Percentiles rank a stretch among this genome's conserved stretches.
phyloP scores from a whole-genome alignment of 1,140 invertebrate genomes.

The Drosophila repletoides region DNA sequence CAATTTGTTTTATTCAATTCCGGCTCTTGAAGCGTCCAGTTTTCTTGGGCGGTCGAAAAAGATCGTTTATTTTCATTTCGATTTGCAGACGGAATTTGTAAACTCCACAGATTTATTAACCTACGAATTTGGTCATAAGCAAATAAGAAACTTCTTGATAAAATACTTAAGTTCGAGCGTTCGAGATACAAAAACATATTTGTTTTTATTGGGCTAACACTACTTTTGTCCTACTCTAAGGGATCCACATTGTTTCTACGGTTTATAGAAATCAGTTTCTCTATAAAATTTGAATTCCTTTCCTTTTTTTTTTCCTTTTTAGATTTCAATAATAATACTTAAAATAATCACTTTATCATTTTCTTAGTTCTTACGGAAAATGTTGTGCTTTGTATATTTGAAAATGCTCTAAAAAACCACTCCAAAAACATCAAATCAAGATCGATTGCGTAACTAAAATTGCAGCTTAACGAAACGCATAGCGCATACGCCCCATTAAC shows the following conservation, averaged over 20 bases:
- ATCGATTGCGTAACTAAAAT: constrained; percentile 50
- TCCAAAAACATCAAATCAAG: constrained; percentile 10
- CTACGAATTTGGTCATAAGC: constrained; percentile 2
- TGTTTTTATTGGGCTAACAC: too few species aligned
- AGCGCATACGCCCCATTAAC: constrained; percentile 46
- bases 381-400: too few species aligned
- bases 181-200: too few species aligned
- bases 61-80: constrained; percentile 66
- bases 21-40: background rate
- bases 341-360: too few species aligned
- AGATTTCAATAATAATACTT: too few species aligned
- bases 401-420: background rate
- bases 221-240: too few species aligned
- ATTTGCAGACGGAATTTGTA: constrained; percentile 28
- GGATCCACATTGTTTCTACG: too few species aligned
- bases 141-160: background rate
- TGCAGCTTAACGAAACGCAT: constrained; percentile 28
- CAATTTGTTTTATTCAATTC: constrained; percentile 66
- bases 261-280: too few species aligned
- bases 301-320: too few species aligned
- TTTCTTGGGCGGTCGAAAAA: constrained; percentile 9
- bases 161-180: background rate
- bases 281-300: too few species aligned
- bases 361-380: too few species aligned
- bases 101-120: constrained; percentile 21